Base-by-base conservation (phyloP, 2,888 invertebrate species). In the Dasypolia templi region DNA sequence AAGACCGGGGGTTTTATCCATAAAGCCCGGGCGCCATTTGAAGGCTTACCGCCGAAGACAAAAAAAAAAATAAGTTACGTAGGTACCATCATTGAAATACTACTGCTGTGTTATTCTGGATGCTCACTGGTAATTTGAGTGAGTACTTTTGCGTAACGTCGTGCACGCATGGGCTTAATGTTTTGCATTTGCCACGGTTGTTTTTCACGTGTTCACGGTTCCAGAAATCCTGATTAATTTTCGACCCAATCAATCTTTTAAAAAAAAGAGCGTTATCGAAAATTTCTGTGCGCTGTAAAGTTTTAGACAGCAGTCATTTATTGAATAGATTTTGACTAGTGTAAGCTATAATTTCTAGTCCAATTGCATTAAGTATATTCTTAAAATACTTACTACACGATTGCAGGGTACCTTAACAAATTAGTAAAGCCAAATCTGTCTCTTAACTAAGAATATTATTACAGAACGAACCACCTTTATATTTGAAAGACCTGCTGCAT, bases 141-240 rank as follows among this genome's bases (percentile, higher is more conserved):
- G 9, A n/a, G n/a, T 17, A 26, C 14, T 17, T 53, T 29, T 56
- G 29, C 5, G 29, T 19, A 22, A 19, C 19, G 11, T 56, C 32
- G 32, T 32, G 56, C 19, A 32, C 29, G 32, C 22, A 39, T 29
- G 19, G 14, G 6, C 2, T 63, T 19, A 35, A 56, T 35, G 5
- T 53, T 55, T 29, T n/a, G 12, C 6, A 14, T 17, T 74, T 61
- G 11, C 19, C 26, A 26, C 2, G 17, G 49, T 11, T 61, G 7
- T 39, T 22, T 9, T 17, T 3, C 26, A 64, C 35, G 66, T 46
- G 77, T 12, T 39, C 58, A 75, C 51, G 51, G 65, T 65, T 65
- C n/a, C 0, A 19, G 19, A n/a, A 66, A 75, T 29, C n/a, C 26
- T 58, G 2, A 49, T 51, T 35, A 39, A 35, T 51, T 65, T 58